phyloP scores from a whole-genome alignment of 1,140 invertebrate genomes.

The Procambarus clarkii region DNA sequence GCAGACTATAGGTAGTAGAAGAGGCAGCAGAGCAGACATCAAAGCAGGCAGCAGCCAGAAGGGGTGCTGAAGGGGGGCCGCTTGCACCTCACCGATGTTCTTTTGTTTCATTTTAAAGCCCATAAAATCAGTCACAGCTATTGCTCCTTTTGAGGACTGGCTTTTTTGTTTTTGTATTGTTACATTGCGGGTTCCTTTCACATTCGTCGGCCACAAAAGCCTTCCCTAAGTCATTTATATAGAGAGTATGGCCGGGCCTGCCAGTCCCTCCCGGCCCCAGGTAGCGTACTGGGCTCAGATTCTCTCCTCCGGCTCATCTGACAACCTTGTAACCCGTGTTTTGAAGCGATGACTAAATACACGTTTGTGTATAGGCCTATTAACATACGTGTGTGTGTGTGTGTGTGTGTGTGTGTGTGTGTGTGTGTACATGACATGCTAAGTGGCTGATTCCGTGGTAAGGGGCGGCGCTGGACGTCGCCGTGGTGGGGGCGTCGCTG shows the following conservation, averaged over 20 bases:
- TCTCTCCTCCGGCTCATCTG: too few relatives aligned
- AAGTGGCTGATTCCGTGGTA: too few relatives aligned
- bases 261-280: neutral
- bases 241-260: neutral
- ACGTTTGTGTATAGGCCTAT: too few relatives aligned
- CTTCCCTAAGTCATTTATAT: neutral
- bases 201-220: neutral
- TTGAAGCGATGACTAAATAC: too few relatives aligned
- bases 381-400: too few relatives aligned
- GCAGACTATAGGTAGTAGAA: too few relatives aligned
- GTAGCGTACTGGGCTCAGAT: too few relatives aligned
- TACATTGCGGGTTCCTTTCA: neutral
- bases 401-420: too few relatives aligned
- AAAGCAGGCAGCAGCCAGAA: neutral
- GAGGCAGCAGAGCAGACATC: neutral
- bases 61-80: neutral
- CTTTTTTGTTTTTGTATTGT: neutral
- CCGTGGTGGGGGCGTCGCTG: too few relatives aligned
- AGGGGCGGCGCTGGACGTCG: too few relatives aligned
- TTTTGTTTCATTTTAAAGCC: neutral
- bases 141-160: conserved; percentile 2
- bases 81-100: neutral
- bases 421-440: too few relatives aligned
- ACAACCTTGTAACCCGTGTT: too few relatives aligned
- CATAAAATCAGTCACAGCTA: conserved; percentile 2